Evolutionary conservation across 2,113 vertebrate genomes (phyloP).

Genomic region (Callorhinus ursinus): DNA sequence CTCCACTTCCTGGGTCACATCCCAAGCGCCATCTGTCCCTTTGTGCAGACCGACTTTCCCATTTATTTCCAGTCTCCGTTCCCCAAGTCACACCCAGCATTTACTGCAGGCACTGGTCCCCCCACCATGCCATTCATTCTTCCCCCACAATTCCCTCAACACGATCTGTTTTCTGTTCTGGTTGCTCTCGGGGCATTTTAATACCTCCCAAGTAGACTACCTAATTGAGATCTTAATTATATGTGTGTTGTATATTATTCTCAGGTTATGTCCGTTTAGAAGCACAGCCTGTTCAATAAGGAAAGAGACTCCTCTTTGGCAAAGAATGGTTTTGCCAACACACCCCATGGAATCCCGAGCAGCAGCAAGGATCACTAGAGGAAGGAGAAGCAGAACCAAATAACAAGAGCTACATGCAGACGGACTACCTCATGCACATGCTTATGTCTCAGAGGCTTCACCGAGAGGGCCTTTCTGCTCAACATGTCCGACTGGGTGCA

Average conservation of each 20-base stretch:
- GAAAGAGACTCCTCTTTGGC: neutral
- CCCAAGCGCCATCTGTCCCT: neutral
- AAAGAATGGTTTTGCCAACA: neutral
- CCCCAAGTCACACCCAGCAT: neutral
- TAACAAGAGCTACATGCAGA: neutral
- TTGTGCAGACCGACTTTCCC: neutral
- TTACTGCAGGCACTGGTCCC: neutral
- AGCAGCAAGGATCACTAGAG: neutral
- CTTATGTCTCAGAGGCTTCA: conserved; percentile 91
- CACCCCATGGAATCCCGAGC: neutral
- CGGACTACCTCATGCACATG: conserved; percentile 88
- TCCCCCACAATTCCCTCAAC: neutral
- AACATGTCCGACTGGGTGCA: conserved; percentile 84
- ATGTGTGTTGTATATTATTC: neutral
- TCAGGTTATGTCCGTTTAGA: neutral
- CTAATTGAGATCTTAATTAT: neutral
- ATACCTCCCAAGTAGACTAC: neutral
- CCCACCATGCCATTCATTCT: neutral
- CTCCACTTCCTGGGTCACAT: neutral
- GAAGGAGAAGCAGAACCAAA: neutral
- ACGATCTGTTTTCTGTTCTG: neutral
- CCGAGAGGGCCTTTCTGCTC: conserved; percentile 88
- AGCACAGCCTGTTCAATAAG: neutral
- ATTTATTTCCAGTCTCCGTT: neutral
- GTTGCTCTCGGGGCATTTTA: conserved; percentile 1